Percentiles rank a stretch among this genome's conserved stretches.
Evolutionary conservation across 2,888 invertebrate species (phyloP).

Genomic region (Callinectes sapidus): DNA sequence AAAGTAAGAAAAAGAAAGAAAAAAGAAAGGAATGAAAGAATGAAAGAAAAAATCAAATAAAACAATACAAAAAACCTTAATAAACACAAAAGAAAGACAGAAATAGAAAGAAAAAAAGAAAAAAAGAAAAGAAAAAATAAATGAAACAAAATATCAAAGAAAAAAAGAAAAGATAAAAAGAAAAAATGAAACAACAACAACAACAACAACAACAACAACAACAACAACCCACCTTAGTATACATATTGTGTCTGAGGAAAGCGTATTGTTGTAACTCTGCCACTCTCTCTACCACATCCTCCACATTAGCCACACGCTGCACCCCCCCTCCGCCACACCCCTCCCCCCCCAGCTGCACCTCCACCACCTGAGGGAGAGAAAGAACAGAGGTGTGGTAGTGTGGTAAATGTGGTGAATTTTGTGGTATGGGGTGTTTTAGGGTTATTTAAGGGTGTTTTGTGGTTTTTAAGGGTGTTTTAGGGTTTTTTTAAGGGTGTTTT

Average conservation of each 20-base stretch:
- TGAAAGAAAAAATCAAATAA: neutral
- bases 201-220: neutral
- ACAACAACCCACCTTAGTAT: constrained; percentile 50
- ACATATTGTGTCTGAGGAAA: constrained; percentile 79
- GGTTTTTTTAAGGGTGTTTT: too few species aligned
- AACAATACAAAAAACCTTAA: too few species aligned
- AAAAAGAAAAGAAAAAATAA: constrained; percentile 32
- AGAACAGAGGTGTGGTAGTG: neutral
- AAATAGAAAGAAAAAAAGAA: neutral
- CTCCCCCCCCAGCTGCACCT: constrained; percentile 80
- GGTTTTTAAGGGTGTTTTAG: too few species aligned
- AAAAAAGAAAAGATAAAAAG: neutral
- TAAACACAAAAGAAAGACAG: neutral
- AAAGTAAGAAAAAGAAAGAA: neutral
- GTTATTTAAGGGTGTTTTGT: neutral
- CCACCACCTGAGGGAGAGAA: constrained; percentile 81
- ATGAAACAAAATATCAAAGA: constrained; percentile 25
- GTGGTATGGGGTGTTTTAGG: neutral
- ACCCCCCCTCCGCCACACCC: constrained; percentile 74
- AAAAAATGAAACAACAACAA: neutral
- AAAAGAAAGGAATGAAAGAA: neutral
- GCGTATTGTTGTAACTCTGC: constrained; percentile 87
- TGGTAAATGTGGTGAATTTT: neutral
- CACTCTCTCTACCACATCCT: constrained; percentile 82
- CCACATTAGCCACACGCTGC: constrained; percentile 79